Evolutionary conservation across 2,797 vertebrate genomes (phyloP).

Genomic region (Pyrocephalus nanus): DNA sequence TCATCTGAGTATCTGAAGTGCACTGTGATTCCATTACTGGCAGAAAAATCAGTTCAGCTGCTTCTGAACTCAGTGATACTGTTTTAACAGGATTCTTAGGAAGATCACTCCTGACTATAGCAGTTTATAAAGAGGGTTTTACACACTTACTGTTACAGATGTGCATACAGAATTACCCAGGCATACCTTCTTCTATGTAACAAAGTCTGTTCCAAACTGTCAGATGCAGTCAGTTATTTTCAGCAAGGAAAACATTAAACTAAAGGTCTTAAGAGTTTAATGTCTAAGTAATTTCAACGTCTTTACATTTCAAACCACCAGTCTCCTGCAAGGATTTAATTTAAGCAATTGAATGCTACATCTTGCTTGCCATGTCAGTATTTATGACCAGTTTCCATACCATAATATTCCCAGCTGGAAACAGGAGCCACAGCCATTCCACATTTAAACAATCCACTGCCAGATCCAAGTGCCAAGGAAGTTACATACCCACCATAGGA

Average conservation of each 20-base stretch:
- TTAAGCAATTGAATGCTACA: constrained; percentile 61
- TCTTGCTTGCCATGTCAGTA: constrained; percentile 50
- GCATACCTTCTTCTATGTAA: not conserved
- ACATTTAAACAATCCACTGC: constrained; percentile 81
- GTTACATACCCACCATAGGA: constrained; percentile 83
- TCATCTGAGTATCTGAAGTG: not conserved
- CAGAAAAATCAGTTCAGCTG: not conserved
- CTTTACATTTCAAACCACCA: constrained; percentile 30
- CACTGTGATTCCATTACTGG: not conserved
- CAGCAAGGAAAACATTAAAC: constrained; percentile 12
- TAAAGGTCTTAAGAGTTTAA: constrained; percentile 38
- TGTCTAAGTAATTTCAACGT: constrained; percentile 39
- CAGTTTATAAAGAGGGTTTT: not conserved
- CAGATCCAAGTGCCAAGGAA: constrained; percentile 80
- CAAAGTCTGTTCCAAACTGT: not conserved
- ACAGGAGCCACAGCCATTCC: constrained; percentile 84
- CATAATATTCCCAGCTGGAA: constrained; percentile 85
- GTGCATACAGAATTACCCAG: not conserved
- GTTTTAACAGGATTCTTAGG: not conserved
- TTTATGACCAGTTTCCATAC: constrained; percentile 77
- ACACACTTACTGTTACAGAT: not conserved
- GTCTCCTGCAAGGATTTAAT: constrained; percentile 58
- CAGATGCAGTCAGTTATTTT: constrained; percentile 3
- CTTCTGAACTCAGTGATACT: not conserved
- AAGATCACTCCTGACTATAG: not conserved